Evolutionary conservation across 1,140 invertebrate genomes (phyloP), one percentile per base, ranked within the genome.

Genomic region (Drosophila sp.): DNA sequence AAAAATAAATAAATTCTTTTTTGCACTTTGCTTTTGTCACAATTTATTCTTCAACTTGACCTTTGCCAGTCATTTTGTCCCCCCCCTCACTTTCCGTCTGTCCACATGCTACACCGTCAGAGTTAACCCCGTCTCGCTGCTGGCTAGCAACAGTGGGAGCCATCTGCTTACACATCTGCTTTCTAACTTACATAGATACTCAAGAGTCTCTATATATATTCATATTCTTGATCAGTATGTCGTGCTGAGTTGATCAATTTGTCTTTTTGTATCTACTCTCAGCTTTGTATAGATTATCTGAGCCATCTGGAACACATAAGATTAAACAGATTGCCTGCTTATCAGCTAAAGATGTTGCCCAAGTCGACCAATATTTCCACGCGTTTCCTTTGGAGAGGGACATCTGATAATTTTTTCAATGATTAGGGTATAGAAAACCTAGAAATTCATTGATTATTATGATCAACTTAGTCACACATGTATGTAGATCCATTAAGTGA

Each of bases 31-130:
- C 66, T 70, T 62, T 61, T 71, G 60, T 68, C 67, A 80, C 72
- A 72, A 70, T 70, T 63, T 70, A 57, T 58, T 65, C 66, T 75
- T 75, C 71, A 68, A 74, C 71, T 78, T 76, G 78, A 80, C 78
- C 78, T 80, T 78, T 80, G 62, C 41, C 7, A 41, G 44, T 29
- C 17, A 17, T 17, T 17, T 17, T 17, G 17, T n/a, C 25, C 44
- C 33, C 60, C 27, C 11, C 38, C n/a, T 3, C 40, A 32, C 60
- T 33, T 57, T 33, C 55, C 6, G 2, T 23, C 29, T 8, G 4
- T 29, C 17, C 8, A 30, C 5, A 25, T 25, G 44, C 44, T 11
- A 38, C 35, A 38, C 1, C 35, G 17, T n/a, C 25, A 50, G 2
- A 27, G 44, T 50, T 3, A 27, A 50, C 23, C 44, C 44, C 23